Evolutionary conservation across 2,888 invertebrate species (phyloP).

Genomic region (Lasioglossum vierecki): DNA sequence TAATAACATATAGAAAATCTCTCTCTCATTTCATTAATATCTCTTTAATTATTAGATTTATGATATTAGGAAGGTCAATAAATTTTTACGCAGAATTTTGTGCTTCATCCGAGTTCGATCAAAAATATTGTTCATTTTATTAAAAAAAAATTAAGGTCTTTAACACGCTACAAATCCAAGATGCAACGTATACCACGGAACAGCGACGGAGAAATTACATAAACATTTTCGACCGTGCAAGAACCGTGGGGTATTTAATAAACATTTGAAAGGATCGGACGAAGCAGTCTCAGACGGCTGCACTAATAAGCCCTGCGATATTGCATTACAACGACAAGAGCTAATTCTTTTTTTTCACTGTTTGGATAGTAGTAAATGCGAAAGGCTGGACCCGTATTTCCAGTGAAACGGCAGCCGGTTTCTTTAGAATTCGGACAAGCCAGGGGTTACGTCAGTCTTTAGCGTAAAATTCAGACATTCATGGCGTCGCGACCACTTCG

Average conservation of each 20-base stretch:
- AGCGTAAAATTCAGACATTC: constrained; percentile 50
- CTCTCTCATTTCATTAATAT: too few relatives aligned
- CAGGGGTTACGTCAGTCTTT: constrained; percentile 32
- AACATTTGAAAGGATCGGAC: not conserved
- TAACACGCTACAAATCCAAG: too few relatives aligned
- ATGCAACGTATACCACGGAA: too few relatives aligned
- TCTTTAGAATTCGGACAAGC: constrained; percentile 45
- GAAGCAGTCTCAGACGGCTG: not conserved
- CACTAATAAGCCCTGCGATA: not conserved
- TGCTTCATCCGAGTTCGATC: too few relatives aligned
- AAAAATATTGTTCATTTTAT: too few relatives aligned
- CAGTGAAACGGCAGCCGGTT: constrained; percentile 29
- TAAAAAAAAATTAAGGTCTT: too few relatives aligned
- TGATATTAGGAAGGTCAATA: too few relatives aligned
- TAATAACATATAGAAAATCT: too few relatives aligned
- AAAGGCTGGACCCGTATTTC: constrained; percentile 13
- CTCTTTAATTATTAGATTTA: too few relatives aligned
- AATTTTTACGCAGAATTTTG: too few relatives aligned
- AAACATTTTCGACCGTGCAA: not conserved
- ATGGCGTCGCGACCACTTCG: constrained; percentile 31
- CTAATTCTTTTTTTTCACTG: constrained; percentile 20
- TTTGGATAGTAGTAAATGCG: not conserved
- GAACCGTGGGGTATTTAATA: not conserved
- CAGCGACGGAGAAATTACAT: not conserved
- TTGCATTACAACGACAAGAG: constrained; percentile 30